These are phyloP conservation scores for Oscheius sp. DNA, from an alignment of 1,140 invertebrate species.

Conservation along the genomic window DNA sequence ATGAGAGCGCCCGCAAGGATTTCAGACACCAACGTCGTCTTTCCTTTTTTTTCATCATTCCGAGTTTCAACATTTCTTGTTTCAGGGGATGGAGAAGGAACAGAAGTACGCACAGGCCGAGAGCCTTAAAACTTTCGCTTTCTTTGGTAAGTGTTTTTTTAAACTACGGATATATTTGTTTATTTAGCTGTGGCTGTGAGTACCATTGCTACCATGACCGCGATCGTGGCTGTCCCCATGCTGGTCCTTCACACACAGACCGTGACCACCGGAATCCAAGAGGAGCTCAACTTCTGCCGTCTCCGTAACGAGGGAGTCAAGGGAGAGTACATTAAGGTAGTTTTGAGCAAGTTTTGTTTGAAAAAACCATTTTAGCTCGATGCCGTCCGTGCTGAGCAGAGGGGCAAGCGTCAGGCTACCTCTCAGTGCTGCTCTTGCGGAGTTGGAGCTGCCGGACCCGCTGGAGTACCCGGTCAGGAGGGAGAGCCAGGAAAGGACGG, in stretches of 20 bases:
- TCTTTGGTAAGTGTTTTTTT: constrained; percentile 41
- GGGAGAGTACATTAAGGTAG: constrained; percentile 25
- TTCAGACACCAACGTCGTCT: not conserved
- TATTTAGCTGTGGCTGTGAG: constrained; percentile 44
- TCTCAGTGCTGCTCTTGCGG: constrained; percentile 40
- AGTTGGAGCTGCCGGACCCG: constrained; percentile 38
- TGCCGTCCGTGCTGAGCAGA: not conserved
- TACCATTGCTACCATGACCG: constrained; percentile 52
- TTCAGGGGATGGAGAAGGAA: constrained; percentile 26
- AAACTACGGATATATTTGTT: not conserved
- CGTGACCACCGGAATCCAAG: constrained; percentile 29
- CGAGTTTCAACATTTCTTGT: not conserved
- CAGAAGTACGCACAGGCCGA: constrained; percentile 39
- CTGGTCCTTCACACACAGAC: constrained; percentile 46
- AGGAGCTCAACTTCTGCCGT: constrained; percentile 32
- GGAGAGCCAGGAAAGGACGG: constrained; percentile 39
- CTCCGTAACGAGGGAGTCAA: constrained; percentile 13
- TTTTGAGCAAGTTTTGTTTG: not conserved
- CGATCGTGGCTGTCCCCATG: constrained; percentile 53
- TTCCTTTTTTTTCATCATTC: not conserved
- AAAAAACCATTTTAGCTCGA: not conserved
- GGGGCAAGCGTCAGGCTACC: constrained; percentile 28
- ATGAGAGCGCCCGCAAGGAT: not conserved
- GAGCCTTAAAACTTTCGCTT: constrained; percentile 43
- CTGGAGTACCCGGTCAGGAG: constrained; percentile 37